These are phyloP conservation scores for Ctenicera cuprea DNA, from an alignment of 2,888 invertebrate species.

Conservation along the genomic window DNA sequence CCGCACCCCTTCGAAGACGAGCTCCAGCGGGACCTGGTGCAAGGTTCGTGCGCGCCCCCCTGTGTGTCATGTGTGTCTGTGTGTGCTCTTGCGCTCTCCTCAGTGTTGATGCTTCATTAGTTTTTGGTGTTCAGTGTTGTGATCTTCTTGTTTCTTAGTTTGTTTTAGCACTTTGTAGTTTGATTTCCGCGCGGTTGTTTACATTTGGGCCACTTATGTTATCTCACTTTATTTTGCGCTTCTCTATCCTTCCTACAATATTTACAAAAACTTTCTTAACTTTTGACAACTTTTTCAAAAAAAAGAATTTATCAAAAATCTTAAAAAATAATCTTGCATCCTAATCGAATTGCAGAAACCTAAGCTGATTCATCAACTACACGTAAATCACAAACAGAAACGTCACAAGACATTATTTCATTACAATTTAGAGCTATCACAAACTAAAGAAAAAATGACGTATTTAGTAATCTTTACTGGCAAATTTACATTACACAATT, in stretches of 20 bases:
- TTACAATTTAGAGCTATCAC: no score
- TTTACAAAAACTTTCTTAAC: constrained; percentile 9
- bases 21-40: constrained; percentile 60
- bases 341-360: no score
- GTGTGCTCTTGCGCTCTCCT: constrained; percentile 56
- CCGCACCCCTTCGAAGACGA: constrained; percentile 69
- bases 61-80: constrained; percentile 53
- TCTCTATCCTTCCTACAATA: constrained; percentile 7
- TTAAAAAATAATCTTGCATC: no score
- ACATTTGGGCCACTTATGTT: constrained; percentile 27
- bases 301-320: background rate
- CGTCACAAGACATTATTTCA: no score
- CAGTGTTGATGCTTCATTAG: constrained; percentile 54
- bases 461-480: background rate
- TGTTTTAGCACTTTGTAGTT: constrained; percentile 44
- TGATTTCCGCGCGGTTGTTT: constrained; percentile 37
- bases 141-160: constrained; percentile 50
- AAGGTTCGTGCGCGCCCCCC: constrained; percentile 60
- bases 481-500: background rate
- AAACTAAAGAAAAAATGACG: no score
- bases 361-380: no score
- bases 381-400: no score
- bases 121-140: constrained; percentile 56
- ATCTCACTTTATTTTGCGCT: background rate
- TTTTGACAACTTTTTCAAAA: constrained; percentile 39